These are phyloP conservation scores for Phalanger gymnotis DNA, from an alignment of 2,797 vertebrate genomes.

Conservation along the genomic window DNA sequence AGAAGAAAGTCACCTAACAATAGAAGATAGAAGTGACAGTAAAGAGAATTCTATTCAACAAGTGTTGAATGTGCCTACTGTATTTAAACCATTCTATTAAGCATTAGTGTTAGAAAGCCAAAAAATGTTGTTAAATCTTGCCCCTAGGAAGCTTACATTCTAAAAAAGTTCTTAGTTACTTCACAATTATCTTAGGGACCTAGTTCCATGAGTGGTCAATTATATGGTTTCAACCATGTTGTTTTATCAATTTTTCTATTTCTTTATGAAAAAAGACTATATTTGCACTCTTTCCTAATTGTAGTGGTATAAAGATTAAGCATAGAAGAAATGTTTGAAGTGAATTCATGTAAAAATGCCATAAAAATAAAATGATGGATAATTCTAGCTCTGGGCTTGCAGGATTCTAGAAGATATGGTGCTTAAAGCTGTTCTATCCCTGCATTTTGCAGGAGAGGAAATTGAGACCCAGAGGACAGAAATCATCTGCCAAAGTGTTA, in stretches of 20 bases:
- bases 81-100: neutral
- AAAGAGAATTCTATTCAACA: neutral
- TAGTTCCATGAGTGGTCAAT: neutral
- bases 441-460: neutral
- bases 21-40: neutral
- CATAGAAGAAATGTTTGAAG: neutral
- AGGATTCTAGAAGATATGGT: neutral
- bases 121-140: neutral
- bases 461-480: neutral
- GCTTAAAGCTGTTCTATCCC: neutral
- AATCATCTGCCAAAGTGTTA: neutral
- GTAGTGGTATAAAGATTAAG: neutral
- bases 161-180: neutral
- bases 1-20: neutral
- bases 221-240: neutral
- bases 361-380: neutral
- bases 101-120: neutral
- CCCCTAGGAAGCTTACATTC: neutral
- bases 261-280: neutral
- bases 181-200: neutral
- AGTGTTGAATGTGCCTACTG: neutral
- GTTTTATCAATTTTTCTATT: neutral
- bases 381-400: neutral
- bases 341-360: neutral
- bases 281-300: neutral